phyloP scores from a whole-genome alignment of 2,888 invertebrate genomes.

The Polyploca ridens region DNA sequence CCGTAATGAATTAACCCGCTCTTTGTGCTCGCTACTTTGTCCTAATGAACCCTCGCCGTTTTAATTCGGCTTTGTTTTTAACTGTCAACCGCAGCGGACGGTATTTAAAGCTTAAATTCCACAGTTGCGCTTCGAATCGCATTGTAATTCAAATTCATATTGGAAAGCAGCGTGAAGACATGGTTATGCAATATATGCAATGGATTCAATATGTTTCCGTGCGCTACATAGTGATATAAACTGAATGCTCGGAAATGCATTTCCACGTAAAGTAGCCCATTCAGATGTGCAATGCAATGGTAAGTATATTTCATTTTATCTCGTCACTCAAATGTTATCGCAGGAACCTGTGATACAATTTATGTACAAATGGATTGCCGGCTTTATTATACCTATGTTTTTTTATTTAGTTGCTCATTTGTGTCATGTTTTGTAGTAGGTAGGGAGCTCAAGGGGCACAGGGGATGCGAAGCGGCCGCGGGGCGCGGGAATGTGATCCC shows the following conservation, averaged over 20 bases:
- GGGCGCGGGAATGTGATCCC: background rate
- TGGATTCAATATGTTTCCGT: background rate
- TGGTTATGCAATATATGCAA: background rate
- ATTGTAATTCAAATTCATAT: background rate
- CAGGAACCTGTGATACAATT: background rate
- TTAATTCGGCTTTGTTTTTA: constrained; percentile 8
- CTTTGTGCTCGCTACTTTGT: constrained; percentile 6
- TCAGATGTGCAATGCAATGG: background rate
- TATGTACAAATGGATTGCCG: background rate
- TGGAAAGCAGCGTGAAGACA: background rate
- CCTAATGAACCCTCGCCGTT: constrained; percentile 1
- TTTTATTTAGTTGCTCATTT: background rate
- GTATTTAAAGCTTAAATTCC: background rate
- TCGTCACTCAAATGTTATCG: background rate
- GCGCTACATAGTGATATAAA: background rate
- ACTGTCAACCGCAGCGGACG: constrained; percentile 1
- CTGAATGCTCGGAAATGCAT: background rate
- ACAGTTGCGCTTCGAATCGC: background rate
- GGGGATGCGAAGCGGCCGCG: too few relatives aligned
- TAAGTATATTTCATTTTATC: background rate
- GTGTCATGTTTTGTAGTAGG: background rate
- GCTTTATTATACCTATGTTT: background rate
- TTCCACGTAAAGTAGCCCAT: background rate
- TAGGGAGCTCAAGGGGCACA: background rate
- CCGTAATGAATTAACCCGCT: constrained; percentile 6